phyloP scores from a whole-genome alignment of 1,140 invertebrate genomes.

The Atta colombica region DNA sequence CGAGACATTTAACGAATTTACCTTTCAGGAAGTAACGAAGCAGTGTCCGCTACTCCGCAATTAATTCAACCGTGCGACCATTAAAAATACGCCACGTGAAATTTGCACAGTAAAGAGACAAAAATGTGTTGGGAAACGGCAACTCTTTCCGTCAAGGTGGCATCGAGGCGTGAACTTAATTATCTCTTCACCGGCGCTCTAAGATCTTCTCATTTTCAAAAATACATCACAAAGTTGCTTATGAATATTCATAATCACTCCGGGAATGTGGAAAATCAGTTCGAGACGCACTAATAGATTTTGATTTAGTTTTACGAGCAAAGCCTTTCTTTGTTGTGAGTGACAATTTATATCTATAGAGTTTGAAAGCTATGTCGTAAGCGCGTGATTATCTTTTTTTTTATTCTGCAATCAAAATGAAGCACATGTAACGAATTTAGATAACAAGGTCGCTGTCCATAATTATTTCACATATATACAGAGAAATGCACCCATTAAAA shows the following conservation, averaged over 20 bases:
- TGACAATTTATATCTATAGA: not conserved
- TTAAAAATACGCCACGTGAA: slow-evolving; percentile 69
- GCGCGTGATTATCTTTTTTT: not conserved
- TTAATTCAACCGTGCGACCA: slow-evolving; percentile 72
- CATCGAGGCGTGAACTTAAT: slow-evolving; percentile 54
- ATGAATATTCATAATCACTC: slow-evolving; percentile 50
- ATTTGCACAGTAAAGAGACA: slow-evolving; percentile 72
- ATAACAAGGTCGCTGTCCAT: slow-evolving; percentile 4
- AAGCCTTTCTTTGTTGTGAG: not conserved
- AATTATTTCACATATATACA: slow-evolving; percentile 28
- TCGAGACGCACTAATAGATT: slow-evolving; percentile 48
- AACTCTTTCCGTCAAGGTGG: slow-evolving; percentile 5
- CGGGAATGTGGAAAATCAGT: slow-evolving; percentile 43
- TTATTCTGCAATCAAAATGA: not conserved
- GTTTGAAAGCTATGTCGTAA: not conserved
- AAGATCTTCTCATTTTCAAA: slow-evolving; percentile 54
- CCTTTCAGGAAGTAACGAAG: slow-evolving; percentile 70
- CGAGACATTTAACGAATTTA: slow-evolving; percentile 76
- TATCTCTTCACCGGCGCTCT: slow-evolving; percentile 8
- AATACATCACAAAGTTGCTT: slow-evolving; percentile 16
- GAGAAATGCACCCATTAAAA: slow-evolving; percentile 43
- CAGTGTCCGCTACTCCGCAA: slow-evolving; percentile 67
- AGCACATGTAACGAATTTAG: slow-evolving; percentile 4
- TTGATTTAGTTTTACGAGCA: slow-evolving; percentile 36
- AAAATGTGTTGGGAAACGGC: slow-evolving; percentile 52